Conservation (phyloP, 2,888 invertebrate genomes). For the Drosophila quasianomalipes region DNA sequence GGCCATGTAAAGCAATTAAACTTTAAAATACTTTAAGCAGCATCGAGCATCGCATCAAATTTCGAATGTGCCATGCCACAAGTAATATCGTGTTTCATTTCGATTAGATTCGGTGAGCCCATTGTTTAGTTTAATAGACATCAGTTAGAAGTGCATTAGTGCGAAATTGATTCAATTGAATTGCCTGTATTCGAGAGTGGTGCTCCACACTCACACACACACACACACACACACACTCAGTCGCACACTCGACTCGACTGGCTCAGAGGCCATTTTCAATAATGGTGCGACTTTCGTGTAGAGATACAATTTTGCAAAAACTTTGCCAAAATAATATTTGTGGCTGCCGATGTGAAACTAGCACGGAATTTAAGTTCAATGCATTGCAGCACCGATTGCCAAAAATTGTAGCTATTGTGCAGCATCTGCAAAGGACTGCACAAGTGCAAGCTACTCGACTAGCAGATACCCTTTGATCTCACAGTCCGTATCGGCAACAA, state of each 20-base stretch:
- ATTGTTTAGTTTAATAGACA: constrained; percentile 47
- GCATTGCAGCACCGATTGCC: neutral
- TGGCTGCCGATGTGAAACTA: constrained; percentile 43
- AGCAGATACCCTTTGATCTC: neutral
- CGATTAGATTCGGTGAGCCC: constrained; percentile 3
- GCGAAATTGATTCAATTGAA: constrained; percentile 65
- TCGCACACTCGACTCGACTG: neutral
- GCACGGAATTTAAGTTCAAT: constrained; percentile 60
- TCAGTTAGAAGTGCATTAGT: constrained; percentile 57
- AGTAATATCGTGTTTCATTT: neutral
- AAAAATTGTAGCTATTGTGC: neutral
- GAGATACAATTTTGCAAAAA: too few species aligned
- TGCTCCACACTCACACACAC: neutral
- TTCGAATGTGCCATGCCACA: constrained; percentile 1
- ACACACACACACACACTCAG: constrained; percentile 1
- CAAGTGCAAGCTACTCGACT: neutral
- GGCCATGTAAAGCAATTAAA: neutral
- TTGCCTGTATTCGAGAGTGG: constrained; percentile 20
- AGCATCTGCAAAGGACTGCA: neutral
- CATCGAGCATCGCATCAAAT: neutral
- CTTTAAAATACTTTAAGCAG: constrained; percentile 3
- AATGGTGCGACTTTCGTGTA: constrained; percentile 41
- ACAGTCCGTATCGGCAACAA: neutral
- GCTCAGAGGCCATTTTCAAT: constrained; percentile 45
- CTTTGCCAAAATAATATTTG: constrained; percentile 42